Evolutionary conservation across 2,113 vertebrate genomes (phyloP), one percentile per base, ranked within the genome.

Genomic region (Lagopus leucura): DNA sequence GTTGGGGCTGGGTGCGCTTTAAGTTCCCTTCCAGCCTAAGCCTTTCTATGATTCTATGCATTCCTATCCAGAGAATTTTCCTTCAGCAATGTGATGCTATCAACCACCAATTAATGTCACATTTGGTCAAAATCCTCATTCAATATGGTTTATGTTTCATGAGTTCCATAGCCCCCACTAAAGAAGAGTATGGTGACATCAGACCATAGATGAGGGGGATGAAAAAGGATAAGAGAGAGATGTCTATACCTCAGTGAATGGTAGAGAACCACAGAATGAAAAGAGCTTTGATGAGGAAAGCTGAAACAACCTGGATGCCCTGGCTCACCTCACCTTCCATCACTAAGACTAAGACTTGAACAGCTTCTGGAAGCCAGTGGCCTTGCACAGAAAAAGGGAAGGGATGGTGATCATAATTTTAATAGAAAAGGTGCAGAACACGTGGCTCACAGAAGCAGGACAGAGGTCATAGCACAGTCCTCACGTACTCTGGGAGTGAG

Each of bases 161-260:
- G 38, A 89, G 10, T 0, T 0, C 22, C 0, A 0, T 47, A 50
- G 14, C 2, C 38, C 66, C 50, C 83, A n/a, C 42, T 74, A 30
- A 89, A 8, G 24, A 76, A 73, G 74, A 90, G 55, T 72, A 14
- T 55, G 10, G 10, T 57, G 66, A 19, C 43, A 87, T 75, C 81
- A 89, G 84, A 27, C 6, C 54, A 38, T 8, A 10, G 28, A 6
- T 10, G 25, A 66, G 34, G 0, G 4, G 25, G 9, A 36, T 5
- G 14, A 32, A 38, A 86, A 48, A 83, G 52, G 27, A 71, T 16
- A 61, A 50, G 8, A 75, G 13, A 50, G 8, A 75, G 11, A 19
- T 70, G 17, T 38, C 40, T 70, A 30, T 14, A 69, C 16, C 65
- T 78, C 50, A 48, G 3, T 10, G 24, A 82, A 70, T 28, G 10